Base-by-base conservation (phyloP, 2,888 invertebrate species). In the Tupiocoris notatus region DNA sequence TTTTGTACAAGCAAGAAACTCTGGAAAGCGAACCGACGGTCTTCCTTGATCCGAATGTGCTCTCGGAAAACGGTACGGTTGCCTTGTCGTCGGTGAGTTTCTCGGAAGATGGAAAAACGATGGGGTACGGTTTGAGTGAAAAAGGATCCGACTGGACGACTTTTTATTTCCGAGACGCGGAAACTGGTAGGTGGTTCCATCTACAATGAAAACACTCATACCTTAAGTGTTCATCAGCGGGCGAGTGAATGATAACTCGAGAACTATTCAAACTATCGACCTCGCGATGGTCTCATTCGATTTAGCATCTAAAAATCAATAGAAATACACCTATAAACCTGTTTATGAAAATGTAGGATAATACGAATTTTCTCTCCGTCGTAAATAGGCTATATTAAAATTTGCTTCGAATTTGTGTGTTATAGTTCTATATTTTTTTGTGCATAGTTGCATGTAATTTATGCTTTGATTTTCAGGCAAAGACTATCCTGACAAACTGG, bases 61-160 rank as follows among this genome's bases (percentile, higher is more conserved):
- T 98, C 66, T 96, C 97, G 0, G 90, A 91, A 9, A 98, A 99
- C 86, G 96, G 96, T 58, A 95, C 95, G 1, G 87, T 95, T 70
- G 91, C 95, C 1, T 86, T 96, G 62, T 88, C 90, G 0, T 88
- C 88, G 78, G 90, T 89, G 63, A 86, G 90, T 24, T 96, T 95
- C 85, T 94, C 96, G 0, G 92, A 97, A 82, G 92, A 98, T 86
- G 97, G 97, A 16, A 87, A 88, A 82, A 90, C 90, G 23, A 91
- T 94, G 85, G 97, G 97, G 0, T 98, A 97, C 85, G 95, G 93
- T 0, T 86, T 98, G 0, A 96, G 96, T 80, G 89, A 90, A 78
- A 95, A 94, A 84, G 98, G 98, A 0, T 97, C 97, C 0, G 98
- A 99, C 84, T 98, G 98, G 98, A 90, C 92, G 80, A 94, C 93